Base-by-base conservation (phyloP, 2,113 vertebrate species). In the Galemys pyrenaicus region DNA sequence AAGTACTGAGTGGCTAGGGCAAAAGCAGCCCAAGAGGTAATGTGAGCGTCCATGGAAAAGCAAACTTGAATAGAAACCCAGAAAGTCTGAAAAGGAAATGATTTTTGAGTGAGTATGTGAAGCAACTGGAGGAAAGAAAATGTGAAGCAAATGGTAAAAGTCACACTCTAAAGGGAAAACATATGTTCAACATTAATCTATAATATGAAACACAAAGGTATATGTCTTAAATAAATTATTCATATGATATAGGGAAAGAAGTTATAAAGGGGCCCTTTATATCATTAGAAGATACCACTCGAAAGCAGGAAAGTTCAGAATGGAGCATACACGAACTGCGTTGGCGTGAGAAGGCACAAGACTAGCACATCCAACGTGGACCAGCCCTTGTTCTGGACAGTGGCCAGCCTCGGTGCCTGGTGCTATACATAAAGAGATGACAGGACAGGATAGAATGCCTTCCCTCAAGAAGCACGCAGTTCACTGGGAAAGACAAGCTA, bases 191-290 rank as follows among this genome's bases (percentile, higher is more conserved):
- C 19, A 41, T 65, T 62, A 77, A 68, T 74, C 60, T 67, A 49
- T 3, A 92, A 60, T 9, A 41, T 30, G 54, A 87, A 91, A 91
- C 51, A 64, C 41, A 39, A 35, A 87, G 73, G 24, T 83, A 74
- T 87, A 9, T 65, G 28, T 79, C 26, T 81, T 22, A 88, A 70
- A 39, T 78, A 82, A 79, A 74, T 75, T 39, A 94, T 71, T 90
- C 51, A 39, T 3, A 30, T 58, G 62, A 56, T 39, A 88, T 3
- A 41, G 86, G 85, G 70, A 22, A 17, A 67, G 62, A 54, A 22
- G 2, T 44, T 67, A 67, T 28, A 68, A 67, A 46, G 77, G 87
- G 17, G 51, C 64, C 64, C 46, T 77, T 87, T 35, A 19, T 39
- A 37, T 67, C 64, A 49, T 44, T 78, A 62, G 62, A 95, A 92